Conservation (phyloP, 2,888 invertebrate species). For the Pycnomerus fuliginosus region DNA sequence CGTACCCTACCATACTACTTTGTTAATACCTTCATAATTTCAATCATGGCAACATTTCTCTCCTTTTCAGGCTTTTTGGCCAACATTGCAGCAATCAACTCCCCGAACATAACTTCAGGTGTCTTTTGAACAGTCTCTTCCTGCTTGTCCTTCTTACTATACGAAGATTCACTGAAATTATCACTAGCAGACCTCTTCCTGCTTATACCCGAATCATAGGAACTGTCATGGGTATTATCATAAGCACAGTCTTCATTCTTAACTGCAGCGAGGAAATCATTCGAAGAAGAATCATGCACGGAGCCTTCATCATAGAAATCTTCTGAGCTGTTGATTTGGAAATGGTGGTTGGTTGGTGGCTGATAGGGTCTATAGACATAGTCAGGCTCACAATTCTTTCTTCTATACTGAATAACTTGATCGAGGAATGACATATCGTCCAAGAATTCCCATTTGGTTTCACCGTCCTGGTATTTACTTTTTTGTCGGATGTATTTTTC, state of each 20-base stretch:
- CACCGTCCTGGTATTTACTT: conserved; percentile 38
- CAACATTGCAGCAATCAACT: conserved; percentile 40
- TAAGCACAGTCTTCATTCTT: conserved; percentile 28
- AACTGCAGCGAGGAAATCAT: conserved; percentile 26
- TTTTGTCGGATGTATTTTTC: conserved; percentile 44
- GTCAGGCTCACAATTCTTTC: conserved; percentile 7
- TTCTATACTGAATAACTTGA: conserved; percentile 39
- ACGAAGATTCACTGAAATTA: conserved; percentile 22
- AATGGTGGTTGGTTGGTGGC: not conserved
- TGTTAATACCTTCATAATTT: conserved; percentile 42
- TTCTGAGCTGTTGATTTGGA: not conserved
- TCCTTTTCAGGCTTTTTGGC: conserved; percentile 38
- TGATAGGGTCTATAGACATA: not conserved
- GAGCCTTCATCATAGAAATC: conserved; percentile 27
- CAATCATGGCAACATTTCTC: conserved; percentile 41
- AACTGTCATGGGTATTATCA: conserved; percentile 31
- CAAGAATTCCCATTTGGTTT: conserved; percentile 40
- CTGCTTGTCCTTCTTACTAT: not conserved
- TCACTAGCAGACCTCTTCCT: conserved; percentile 28
- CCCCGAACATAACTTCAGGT: conserved; percentile 43
- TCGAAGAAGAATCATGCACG: conserved; percentile 31
- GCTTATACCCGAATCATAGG: conserved; percentile 19
- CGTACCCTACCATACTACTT: too few species aligned
- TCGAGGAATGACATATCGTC: conserved; percentile 41
- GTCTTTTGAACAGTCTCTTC: conserved; percentile 22